Base-by-base conservation (phyloP, 2,797 vertebrate species). In the Typhlichthys eigenmanni region DNA sequence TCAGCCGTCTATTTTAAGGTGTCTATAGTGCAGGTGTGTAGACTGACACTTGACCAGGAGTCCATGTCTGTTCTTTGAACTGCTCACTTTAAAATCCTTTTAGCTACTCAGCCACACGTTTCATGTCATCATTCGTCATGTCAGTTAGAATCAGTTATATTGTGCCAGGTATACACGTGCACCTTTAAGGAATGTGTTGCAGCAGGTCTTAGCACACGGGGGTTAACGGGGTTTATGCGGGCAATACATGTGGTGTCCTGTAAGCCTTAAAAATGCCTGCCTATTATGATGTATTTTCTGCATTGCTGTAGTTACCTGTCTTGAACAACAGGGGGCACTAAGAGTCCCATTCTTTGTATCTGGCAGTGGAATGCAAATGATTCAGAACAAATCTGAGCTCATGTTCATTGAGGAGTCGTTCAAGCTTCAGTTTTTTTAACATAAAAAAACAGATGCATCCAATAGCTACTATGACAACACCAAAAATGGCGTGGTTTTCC, bases 281-380 rank as follows among this genome's bases (percentile, higher is more conserved):
- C 13, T 47, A 48, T 32, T 49, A n/a, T 38, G 19, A n/a, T 54
- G 7, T 0, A 24, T 47, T 52, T 50, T 46, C 58, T 54, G 53
- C 61, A 16, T 50, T 45, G 14, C 34, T 88, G 86, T 68, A 85
- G 71, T 78, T 51, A 47, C 45, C 46, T 10, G 6, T 38, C 5
- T 75, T 77, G 71, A 75, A 74, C 90, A 89, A 84, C 84, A 90
- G 88, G 64, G 78, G 89, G 87, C 84, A 56, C 63, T 69, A 76
- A 68, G 34, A 47, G 49, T 72, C 64, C 62, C 66, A 1, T 55
- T 78, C 78, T 47, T 59, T 29, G 16, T 45, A 49, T 59, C 63
- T 46, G 3, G 47, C 47, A 7, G 51, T 4, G 47, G 34, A 19
- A 55, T 7, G 29, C 52, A 65, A 52, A 58, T 57, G 38, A 34